Percentiles rank a stretch among this genome's conserved stretches.
Conservation (phyloP, 2,113 vertebrate species). For the Megaleporinus macrocephalus region DNA sequence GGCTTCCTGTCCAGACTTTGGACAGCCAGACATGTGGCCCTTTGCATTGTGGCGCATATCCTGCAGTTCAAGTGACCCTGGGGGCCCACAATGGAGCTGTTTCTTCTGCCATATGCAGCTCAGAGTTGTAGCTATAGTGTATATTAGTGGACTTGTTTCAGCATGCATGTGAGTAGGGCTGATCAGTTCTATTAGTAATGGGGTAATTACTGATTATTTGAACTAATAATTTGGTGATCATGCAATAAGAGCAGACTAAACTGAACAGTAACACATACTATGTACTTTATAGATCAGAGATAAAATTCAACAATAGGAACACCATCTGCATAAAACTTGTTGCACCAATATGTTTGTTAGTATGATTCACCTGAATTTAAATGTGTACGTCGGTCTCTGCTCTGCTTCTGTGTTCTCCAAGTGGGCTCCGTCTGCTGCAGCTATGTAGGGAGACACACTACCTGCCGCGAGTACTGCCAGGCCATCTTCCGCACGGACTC, state of each 20-base stretch:
- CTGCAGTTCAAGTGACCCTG: conserved; percentile 21
- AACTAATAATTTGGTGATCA: not conserved
- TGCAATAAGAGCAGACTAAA: not conserved
- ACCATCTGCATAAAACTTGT: too few species aligned
- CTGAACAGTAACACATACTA: not conserved
- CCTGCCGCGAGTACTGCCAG: conserved; percentile 96
- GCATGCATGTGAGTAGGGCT: not conserved
- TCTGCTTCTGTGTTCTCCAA: conserved; percentile 65
- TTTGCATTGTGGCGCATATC: conserved; percentile 17
- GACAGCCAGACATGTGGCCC: not conserved
- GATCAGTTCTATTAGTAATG: not conserved
- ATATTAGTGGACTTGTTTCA: not conserved
- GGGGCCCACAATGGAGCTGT: not conserved
- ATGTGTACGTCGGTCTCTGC: too few species aligned
- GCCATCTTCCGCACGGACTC: conserved; percentile 99
- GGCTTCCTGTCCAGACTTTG: conserved; percentile 29
- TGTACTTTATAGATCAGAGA: too few species aligned
- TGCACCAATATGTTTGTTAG: too few species aligned
- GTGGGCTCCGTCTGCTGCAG: conserved; percentile 97
- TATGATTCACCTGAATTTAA: too few species aligned
- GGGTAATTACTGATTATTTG: not conserved
- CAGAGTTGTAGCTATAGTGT: not conserved
- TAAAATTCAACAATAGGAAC: too few species aligned
- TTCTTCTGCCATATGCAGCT: not conserved
- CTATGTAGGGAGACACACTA: conserved; percentile 95